Conservation (phyloP, 2,888 invertebrate genomes). For the Protula sp. region DNA sequence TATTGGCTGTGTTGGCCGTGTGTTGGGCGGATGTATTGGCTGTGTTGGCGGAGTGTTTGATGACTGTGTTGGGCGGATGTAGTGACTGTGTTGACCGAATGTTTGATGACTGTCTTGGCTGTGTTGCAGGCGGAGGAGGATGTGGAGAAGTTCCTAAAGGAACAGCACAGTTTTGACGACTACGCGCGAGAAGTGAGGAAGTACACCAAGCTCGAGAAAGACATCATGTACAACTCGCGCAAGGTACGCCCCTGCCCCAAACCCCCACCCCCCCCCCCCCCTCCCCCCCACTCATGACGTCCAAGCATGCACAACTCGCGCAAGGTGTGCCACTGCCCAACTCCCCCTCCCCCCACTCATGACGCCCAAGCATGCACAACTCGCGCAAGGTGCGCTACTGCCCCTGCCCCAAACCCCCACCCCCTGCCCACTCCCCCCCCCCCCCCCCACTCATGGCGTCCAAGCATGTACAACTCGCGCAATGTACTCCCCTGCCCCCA, state of each 20-base stretch:
- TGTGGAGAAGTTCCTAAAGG: constrained; percentile 65
- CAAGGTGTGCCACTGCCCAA: constrained; percentile 40
- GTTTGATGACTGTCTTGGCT: not conserved
- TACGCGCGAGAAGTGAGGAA: constrained; percentile 55
- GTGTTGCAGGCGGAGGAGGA: constrained; percentile 59
- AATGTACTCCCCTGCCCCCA: no score
- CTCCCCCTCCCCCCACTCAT: no score
- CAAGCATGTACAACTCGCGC: constrained; percentile 53
- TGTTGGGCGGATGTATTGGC: no score
- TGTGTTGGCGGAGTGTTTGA: no score
- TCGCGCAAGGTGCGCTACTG: constrained; percentile 39
- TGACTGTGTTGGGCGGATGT: no score
- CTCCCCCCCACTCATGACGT: no score
- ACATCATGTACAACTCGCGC: constrained; percentile 53
- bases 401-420: no score
- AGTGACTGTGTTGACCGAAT: no score
- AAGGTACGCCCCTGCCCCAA: constrained; percentile 44
- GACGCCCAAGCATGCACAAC: constrained; percentile 55
- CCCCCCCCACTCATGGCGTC: no score
- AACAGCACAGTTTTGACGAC: constrained; percentile 57
- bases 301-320: constrained; percentile 53
- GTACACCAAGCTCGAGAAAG: constrained; percentile 56
- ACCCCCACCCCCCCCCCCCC: no score
- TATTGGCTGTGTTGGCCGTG: no score
- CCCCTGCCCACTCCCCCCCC: no score